Conservation (phyloP, 2,888 invertebrate genomes). For the Caprella mutica region DNA sequence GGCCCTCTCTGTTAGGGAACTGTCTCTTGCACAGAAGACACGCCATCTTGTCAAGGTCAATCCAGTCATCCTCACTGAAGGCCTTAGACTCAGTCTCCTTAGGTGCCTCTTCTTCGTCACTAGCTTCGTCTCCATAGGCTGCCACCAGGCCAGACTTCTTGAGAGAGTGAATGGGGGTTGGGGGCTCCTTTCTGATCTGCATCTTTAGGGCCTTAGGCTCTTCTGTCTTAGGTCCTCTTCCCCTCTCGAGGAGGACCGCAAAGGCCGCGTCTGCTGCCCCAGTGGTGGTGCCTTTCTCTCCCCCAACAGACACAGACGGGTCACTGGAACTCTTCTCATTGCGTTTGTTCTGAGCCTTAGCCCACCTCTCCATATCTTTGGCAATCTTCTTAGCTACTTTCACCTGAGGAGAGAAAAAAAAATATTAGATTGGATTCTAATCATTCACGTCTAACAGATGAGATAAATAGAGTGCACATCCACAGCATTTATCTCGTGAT, state of each 20-base stretch:
- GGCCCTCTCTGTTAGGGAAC: slow-evolving; percentile 76
- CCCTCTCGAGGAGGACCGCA: slow-evolving; percentile 71
- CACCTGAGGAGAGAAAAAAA: slow-evolving; percentile 49
- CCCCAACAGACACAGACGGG: slow-evolving; percentile 36
- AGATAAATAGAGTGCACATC: not conserved
- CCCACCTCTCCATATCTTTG: slow-evolving; percentile 92
- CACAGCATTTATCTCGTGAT: no score
- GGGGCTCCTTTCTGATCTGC: slow-evolving; percentile 32
- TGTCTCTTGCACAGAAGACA: slow-evolving; percentile 91
- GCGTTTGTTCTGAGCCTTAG: slow-evolving; percentile 90
- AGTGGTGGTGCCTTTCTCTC: slow-evolving; percentile 41
- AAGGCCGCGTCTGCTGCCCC: slow-evolving; percentile 88
- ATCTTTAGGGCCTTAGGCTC: slow-evolving; percentile 31
- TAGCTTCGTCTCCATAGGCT: slow-evolving; percentile 66
- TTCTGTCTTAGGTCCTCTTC: slow-evolving; percentile 37
- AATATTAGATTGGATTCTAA: not conserved
- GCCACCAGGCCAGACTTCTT: slow-evolving; percentile 51
- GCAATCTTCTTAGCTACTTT: slow-evolving; percentile 96
- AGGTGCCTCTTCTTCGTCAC: slow-evolving; percentile 55
- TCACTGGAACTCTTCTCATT: slow-evolving; percentile 53
- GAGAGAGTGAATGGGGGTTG: not conserved
- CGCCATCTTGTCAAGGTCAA: slow-evolving; percentile 54
- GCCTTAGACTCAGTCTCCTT: slow-evolving; percentile 38
- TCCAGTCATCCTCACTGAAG: slow-evolving; percentile 60
- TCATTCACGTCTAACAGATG: no score